Evolutionary conservation across 2,888 invertebrate genomes (phyloP), one percentile per base, ranked within the genome.

Genomic region (Neria commutata): DNA sequence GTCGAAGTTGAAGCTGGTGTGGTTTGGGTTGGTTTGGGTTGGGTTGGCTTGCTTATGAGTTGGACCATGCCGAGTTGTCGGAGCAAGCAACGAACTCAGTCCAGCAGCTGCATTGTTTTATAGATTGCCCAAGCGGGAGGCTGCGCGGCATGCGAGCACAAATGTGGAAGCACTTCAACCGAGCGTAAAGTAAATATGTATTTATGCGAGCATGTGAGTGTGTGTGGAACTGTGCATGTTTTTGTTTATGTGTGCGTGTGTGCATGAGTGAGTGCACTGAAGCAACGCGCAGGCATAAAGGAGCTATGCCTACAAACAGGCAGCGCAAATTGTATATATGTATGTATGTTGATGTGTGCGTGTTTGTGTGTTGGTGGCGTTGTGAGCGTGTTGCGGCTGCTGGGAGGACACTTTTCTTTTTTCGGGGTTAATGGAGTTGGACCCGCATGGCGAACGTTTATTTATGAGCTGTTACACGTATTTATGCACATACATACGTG

Each of bases 371-470:
- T 14, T 37, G 37, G 6, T 37, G 37, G 4, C n/a, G 37, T 37
- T 37, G 8, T 37, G 6, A n/a, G 8, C n/a, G 16, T 37, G 37
- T 37, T 37, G 11, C n/a, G 6, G 16, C n/a, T 37, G 8, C 11
- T 37, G n/a, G 37, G 37, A 23, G 29, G 34, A 54, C 34, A 55
- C 34, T 51, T 52, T 57, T 34, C 25, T 29, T 47, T 52, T 42
- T 56, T 46, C 45, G 34, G 57, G 52, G 47, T 51, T 52, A 47
- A 53, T 48, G 53, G 48, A 23, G 52, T 29, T 29, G 57, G 48
- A 57, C 57, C 48, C 52, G 51, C 23, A 17, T 48, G 33, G 34
- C 61, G 51, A 53, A 46, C 54, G 52, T 54, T 56, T 61, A 59
- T 61, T 57, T 64, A 55, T 57, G 57, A 57, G 54, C 52, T 50